These are phyloP conservation scores for Sebastolobus alascanus DNA, from an alignment of 2,797 vertebrate species.

Conservation along the genomic window DNA sequence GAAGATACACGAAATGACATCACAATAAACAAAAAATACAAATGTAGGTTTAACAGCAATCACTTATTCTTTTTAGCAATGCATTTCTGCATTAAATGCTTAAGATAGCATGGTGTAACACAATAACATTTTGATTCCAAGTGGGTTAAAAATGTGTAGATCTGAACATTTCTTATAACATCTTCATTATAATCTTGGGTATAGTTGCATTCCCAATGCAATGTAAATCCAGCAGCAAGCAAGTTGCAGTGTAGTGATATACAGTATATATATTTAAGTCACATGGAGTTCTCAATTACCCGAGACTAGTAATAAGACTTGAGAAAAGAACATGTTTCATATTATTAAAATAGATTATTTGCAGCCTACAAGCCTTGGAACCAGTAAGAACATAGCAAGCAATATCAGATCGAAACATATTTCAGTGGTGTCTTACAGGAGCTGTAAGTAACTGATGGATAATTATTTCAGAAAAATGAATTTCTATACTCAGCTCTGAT, in stretches of 20 bases:
- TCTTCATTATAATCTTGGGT: neutral
- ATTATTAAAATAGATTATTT: neutral
- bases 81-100: neutral
- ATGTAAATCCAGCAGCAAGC: slow-evolving; percentile 14
- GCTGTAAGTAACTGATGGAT: slow-evolving; percentile 18
- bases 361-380: neutral
- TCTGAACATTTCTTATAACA: neutral
- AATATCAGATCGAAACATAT: slow-evolving; percentile 27
- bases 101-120: neutral
- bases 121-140: neutral
- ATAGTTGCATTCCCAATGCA: neutral
- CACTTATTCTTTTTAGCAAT: neutral
- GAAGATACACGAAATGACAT: neutral
- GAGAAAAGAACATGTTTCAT: neutral
- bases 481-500: slow-evolving; percentile 20
- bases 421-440: slow-evolving; percentile 2
- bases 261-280: neutral
- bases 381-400: neutral
- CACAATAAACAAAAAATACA: neutral
- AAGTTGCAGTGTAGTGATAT: neutral
- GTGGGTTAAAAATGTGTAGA: neutral
- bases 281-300: slow-evolving; percentile 18
- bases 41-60: neutral
- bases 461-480: slow-evolving; percentile 16
- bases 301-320: slow-evolving; percentile 17